A percentile compares a stretch with the other conserved stretches of the same genome.
Conservation (phyloP, 2,113 vertebrate species). For the Pithys albifrons region DNA sequence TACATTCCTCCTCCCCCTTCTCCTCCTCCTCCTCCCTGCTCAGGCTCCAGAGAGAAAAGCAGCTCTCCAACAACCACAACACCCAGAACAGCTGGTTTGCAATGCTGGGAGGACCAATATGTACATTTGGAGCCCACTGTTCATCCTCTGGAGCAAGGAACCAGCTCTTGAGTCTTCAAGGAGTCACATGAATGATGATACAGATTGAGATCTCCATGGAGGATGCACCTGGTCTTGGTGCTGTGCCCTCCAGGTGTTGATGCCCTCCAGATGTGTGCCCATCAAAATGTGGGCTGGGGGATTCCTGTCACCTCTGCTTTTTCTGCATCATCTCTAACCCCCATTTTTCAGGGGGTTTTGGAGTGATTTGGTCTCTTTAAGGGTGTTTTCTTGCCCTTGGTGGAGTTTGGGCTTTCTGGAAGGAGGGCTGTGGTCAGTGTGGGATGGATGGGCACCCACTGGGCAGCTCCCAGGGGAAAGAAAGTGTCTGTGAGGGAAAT, state of each 20-base stretch:
- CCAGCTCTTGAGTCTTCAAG: neutral
- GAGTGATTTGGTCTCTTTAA: neutral
- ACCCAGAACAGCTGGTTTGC: neutral
- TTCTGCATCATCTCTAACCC: neutral
- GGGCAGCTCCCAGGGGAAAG: neutral
- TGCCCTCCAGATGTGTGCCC: neutral
- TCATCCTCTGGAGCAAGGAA: neutral
- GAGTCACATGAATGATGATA: neutral
- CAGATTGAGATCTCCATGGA: neutral
- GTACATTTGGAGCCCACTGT: neutral
- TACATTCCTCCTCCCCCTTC: slow-evolving; percentile 30
- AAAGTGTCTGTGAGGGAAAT: neutral
- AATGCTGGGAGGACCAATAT: neutral
- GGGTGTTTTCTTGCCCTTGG: neutral
- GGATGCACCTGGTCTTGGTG: neutral
- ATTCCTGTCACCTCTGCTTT: neutral
- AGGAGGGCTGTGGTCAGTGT: neutral
- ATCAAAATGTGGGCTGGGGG: neutral
- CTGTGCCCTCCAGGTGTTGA: neutral
- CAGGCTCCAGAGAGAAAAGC: neutral
- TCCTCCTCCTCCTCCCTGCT: neutral
- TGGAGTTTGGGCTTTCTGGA: neutral
- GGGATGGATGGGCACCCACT: neutral
- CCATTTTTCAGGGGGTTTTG: neutral
- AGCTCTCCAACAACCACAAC: neutral